Conservation (phyloP, 2,113 vertebrate species). For the Vulpes vulpes region DNA sequence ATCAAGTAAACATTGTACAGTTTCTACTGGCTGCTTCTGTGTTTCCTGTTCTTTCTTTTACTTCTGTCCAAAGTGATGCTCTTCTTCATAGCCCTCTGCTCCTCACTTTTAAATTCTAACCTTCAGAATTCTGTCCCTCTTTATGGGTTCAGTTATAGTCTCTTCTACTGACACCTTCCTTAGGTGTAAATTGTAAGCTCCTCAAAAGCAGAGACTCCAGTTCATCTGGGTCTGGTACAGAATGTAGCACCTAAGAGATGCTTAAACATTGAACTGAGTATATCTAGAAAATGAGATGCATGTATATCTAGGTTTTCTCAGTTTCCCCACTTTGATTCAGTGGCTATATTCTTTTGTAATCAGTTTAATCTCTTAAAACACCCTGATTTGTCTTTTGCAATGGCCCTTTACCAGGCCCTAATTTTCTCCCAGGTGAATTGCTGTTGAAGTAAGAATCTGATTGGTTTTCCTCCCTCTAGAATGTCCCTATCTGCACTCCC, state of each 20-base stretch:
- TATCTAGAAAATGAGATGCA: neutral
- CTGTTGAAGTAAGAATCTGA: constrained; percentile 12
- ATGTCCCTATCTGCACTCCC: neutral
- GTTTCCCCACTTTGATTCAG: constrained; percentile 43
- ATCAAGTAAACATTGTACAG: neutral
- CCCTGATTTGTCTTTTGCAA: neutral
- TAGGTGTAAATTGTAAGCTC: neutral
- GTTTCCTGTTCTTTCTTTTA: neutral
- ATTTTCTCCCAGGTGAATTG: neutral
- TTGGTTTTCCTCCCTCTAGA: neutral
- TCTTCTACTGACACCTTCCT: neutral
- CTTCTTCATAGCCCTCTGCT: neutral
- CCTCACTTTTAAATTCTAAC: neutral
- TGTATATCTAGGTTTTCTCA: constrained; percentile 25
- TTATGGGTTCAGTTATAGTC: neutral
- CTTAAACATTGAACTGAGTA: neutral
- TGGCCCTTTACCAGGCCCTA: neutral
- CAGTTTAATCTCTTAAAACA: neutral
- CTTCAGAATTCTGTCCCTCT: neutral
- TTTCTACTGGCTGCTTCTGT: neutral
- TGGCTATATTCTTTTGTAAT: neutral
- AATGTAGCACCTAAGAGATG: neutral
- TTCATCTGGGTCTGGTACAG: neutral
- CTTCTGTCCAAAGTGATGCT: neutral
- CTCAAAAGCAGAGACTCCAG: neutral